These are phyloP conservation scores for Tetramorium parvispinum DNA, from an alignment of 1,140 invertebrate genomes.

Conservation along the genomic window DNA sequence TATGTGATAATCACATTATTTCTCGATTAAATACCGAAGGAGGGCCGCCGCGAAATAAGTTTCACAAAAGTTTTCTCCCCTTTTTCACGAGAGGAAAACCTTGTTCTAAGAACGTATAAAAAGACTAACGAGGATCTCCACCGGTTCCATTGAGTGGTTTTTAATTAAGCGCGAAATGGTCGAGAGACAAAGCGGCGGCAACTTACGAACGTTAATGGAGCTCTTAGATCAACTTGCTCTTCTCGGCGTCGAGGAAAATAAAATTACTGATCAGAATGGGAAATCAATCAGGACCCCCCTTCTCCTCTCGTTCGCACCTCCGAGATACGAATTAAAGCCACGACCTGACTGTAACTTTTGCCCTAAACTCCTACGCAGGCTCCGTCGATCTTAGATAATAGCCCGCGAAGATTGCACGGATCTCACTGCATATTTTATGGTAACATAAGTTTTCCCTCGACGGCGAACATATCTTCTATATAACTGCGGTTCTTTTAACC, in stretches of 20 bases:
- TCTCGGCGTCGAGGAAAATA: conserved; percentile 14
- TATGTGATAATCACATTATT: neutral
- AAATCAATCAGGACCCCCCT: conserved; percentile 20
- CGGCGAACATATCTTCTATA: neutral
- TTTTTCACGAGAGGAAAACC: neutral
- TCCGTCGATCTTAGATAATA: conserved; percentile 20
- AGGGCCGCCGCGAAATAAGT: neutral
- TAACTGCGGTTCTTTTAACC: conserved; percentile 26
- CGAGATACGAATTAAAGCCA: conserved; percentile 30
- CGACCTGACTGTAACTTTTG: conserved; percentile 13
- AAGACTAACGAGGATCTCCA: conserved; percentile 18
- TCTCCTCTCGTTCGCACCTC: neutral
- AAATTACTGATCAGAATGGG: conserved; percentile 39
- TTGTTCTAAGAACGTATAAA: neutral
- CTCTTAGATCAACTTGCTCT: conserved; percentile 28
- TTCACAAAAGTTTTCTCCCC: neutral
- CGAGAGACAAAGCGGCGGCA: conserved; percentile 29
- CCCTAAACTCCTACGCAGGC: neutral
- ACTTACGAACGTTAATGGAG: conserved; percentile 34
- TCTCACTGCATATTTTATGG: conserved; percentile 46
- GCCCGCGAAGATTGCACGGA: neutral
- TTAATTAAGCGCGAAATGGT: conserved; percentile 51
- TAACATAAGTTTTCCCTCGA: conserved; percentile 19
- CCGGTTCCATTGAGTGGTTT: conserved; percentile 26
- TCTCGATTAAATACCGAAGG: neutral